Base-by-base conservation (phyloP, 1,140 invertebrate species). In the Caenorhabditis latens region DNA sequence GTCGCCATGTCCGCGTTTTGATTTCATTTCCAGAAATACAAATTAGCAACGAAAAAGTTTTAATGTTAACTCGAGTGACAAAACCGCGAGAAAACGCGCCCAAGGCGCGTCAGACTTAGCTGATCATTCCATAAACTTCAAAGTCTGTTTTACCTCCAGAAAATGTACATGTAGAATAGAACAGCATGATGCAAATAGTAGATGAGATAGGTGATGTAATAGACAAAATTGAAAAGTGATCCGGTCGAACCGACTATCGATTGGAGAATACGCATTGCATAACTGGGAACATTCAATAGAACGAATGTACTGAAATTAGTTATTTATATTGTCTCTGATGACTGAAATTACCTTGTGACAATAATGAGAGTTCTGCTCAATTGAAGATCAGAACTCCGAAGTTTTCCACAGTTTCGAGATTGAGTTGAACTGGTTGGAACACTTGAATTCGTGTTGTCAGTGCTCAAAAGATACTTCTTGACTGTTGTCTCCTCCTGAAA, bases 121-220 rank as follows among this genome's bases (percentile, higher is more conserved):
- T 8, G n/a, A n/a, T n/a, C n/a, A n/a, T n/a, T n/a, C n/a, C n/a
- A n/a, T n/a, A n/a, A n/a, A n/a, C n/a, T n/a, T 8, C 16, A 53
- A 14, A 3, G 0, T 11, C 16, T 14, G 16, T 53, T 53, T 53
- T 48, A 92, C 89, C 86, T 90, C 90, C 90, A 92, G 63, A 91
- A 92, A 24, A 91, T 90, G 57, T 91, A 91, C 91, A 92, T 92
- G 90, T 92, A 92, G 87, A 92, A 92, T 14, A 92, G 89, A 32
- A 91, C 91, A 24, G 91, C 90, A 79, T 92, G 91, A 83, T 92
- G 91, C 11, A 92, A 75, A 75, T 92, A 92, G 88, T 92, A 92
- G n/a, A 92, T 85, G 8, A 92, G 50, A 83, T 90, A 92, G 40
- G 91, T 89, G n/a, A 91, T 82, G 86, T 92, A 92, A 71, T 90